A percentile compares a stretch with the other conserved stretches of the same genome.
phyloP scores from a whole-genome alignment of 2,888 invertebrate genomes.

The Pinctada fucata region DNA sequence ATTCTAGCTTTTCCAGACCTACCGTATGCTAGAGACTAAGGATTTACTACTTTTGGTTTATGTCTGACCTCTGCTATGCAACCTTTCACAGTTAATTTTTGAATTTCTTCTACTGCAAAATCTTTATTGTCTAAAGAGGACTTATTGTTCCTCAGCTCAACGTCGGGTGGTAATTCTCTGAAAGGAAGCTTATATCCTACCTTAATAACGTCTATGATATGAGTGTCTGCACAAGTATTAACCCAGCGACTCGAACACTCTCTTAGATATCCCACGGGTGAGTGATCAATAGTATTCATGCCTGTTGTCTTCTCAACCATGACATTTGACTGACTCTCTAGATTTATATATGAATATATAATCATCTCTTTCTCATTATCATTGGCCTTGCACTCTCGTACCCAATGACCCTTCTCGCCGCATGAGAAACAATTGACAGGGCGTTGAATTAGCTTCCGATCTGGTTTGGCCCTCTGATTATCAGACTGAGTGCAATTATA shows the following conservation, averaged over 20 bases:
- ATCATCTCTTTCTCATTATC: too few relatives aligned
- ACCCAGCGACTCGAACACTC: slow-evolving; percentile 9
- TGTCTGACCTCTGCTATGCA: slow-evolving; percentile 29
- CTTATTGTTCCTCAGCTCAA: slow-evolving; percentile 36
- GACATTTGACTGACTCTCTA: too few relatives aligned
- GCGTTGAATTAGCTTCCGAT: too few relatives aligned
- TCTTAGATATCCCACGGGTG: slow-evolving; percentile 13
- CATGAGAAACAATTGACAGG: too few relatives aligned
- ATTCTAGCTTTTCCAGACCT: slow-evolving; percentile 33
- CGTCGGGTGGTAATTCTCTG: slow-evolving; percentile 21
- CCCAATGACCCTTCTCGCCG: too few relatives aligned
- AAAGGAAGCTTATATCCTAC: slow-evolving; percentile 39
- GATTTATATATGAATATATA: too few relatives aligned
- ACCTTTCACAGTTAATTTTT: slow-evolving; percentile 31
- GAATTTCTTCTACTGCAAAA: slow-evolving; percentile 37
- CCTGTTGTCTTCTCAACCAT: too few relatives aligned
- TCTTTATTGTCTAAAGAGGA: slow-evolving; percentile 32
- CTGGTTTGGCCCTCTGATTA: too few relatives aligned
- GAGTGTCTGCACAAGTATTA: slow-evolving; percentile 15
- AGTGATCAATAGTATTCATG: too few relatives aligned
- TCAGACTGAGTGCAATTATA: too few relatives aligned
- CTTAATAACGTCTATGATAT: slow-evolving; percentile 32
- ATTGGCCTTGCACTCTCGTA: too few relatives aligned
- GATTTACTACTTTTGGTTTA: slow-evolving; percentile 36
- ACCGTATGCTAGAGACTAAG: slow-evolving; percentile 39